Percentiles rank a stretch among this genome's conserved stretches.
phyloP scores from a whole-genome alignment of 2,888 invertebrate genomes.

The Lasioglossum villosulum region DNA sequence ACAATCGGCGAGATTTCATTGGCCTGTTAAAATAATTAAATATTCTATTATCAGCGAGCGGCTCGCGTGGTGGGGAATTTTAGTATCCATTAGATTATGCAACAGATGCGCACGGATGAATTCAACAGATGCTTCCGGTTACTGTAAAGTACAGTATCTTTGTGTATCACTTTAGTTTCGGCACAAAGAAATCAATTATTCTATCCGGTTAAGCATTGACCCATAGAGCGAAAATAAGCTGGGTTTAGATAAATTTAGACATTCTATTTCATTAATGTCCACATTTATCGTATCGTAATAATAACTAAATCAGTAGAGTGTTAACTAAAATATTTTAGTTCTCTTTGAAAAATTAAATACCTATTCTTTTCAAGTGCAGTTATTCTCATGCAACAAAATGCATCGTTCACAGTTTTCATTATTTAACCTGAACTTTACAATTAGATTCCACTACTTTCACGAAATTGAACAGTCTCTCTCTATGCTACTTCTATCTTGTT shows the following conservation, averaged over 20 bases:
- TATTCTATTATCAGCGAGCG: conserved; percentile 45
- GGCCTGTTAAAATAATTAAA: conserved; percentile 42
- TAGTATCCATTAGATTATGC: conserved; percentile 22
- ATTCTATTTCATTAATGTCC: neutral
- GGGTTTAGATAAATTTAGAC: neutral
- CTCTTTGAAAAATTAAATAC: too few species aligned
- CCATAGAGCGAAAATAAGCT: neutral
- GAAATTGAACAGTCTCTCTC: too few species aligned
- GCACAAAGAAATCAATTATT: neutral
- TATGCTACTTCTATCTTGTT: too few species aligned
- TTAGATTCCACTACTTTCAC: too few species aligned
- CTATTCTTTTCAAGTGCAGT: too few species aligned
- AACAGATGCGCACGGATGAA: neutral
- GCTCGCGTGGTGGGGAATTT: conserved; percentile 4
- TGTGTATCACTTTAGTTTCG: neutral
- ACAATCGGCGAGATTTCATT: conserved; percentile 39
- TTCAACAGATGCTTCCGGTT: conserved; percentile 16
- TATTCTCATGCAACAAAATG: too few species aligned
- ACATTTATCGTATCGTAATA: neutral
- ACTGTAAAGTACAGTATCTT: neutral
- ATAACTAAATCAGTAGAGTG: too few species aligned
- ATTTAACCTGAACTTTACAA: too few species aligned
- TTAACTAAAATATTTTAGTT: too few species aligned
- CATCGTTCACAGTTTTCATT: too few species aligned
- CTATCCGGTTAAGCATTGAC: neutral